Conservation (phyloP, 2,888 invertebrate species). For the Strigamia maritima region DNA sequence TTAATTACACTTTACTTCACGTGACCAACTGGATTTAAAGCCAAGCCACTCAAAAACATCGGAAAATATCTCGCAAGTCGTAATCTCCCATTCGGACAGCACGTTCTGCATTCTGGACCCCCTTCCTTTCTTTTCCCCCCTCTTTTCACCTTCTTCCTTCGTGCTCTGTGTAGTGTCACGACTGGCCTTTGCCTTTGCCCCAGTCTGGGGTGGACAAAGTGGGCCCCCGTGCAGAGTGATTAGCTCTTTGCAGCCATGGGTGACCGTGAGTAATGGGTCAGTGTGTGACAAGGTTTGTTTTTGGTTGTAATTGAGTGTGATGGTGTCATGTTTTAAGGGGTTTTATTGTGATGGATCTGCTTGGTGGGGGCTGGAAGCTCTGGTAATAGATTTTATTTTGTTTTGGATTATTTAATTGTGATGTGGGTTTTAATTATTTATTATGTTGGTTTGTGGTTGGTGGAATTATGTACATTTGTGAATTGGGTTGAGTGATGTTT, state of each 20-base stretch:
- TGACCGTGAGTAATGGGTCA: background rate
- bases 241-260: background rate
- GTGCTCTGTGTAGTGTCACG: constrained; percentile 1
- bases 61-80: background rate
- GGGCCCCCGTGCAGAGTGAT: constrained; percentile 6
- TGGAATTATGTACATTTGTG: too few species aligned
- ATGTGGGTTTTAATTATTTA: too few species aligned
- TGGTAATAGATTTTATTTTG: too few species aligned
- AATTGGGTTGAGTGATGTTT: too few species aligned
- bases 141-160: background rate
- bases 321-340: background rate
- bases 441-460: too few species aligned
- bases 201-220: background rate
- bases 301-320: background rate
- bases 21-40: background rate
- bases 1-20: constrained; percentile 6
- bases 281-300: background rate
- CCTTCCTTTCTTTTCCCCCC: background rate
- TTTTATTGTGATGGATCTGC: background rate
- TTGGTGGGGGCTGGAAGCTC: too few species aligned
- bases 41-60: constrained; percentile 2
- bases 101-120: background rate
- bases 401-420: too few species aligned
- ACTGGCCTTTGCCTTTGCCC: background rate
- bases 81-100: background rate